Evolutionary conservation across 2,797 vertebrate genomes (phyloP).

Genomic region (Synanceia verrucosa): DNA sequence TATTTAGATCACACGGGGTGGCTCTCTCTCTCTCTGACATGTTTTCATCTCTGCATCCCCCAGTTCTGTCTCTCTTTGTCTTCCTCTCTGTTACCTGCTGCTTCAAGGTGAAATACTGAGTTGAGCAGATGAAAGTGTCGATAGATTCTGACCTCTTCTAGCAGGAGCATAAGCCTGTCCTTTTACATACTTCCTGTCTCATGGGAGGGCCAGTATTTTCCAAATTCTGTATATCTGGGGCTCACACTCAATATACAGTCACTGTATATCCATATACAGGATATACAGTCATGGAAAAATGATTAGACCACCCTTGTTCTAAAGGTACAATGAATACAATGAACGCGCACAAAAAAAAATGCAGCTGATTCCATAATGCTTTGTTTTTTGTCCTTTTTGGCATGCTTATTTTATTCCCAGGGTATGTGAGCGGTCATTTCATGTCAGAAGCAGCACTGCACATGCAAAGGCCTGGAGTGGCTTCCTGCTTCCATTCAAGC

Average conservation of each 20-base stretch:
- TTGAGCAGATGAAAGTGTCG: constrained; percentile 50
- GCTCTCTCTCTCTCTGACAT: constrained; percentile 4
- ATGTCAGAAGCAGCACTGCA: too few relatives aligned
- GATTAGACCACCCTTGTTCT: too few relatives aligned
- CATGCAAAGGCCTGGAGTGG: too few relatives aligned
- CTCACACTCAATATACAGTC: constrained; percentile 32
- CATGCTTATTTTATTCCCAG: too few relatives aligned
- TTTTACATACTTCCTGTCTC: constrained; percentile 41
- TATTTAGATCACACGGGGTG: neutral
- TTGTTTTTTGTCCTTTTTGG: too few relatives aligned
- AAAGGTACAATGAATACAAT: too few relatives aligned
- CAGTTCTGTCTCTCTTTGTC: constrained; percentile 8
- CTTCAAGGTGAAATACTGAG: constrained; percentile 17
- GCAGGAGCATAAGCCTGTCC: constrained; percentile 14
- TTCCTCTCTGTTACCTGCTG: constrained; percentile 17
- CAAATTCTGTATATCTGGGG: constrained; percentile 2
- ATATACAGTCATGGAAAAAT: constrained; percentile 19
- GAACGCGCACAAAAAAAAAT: too few relatives aligned
- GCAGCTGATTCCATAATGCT: too few relatives aligned
- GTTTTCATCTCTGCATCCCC: constrained; percentile 6
- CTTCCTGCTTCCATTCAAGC: too few relatives aligned
- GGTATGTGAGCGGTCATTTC: too few relatives aligned
- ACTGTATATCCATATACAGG: too few relatives aligned
- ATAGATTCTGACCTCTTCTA: constrained; percentile 54
- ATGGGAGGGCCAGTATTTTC: constrained; percentile 1